Conservation (phyloP, 1,140 invertebrate species). For the Zaprionus tsacasi region DNA sequence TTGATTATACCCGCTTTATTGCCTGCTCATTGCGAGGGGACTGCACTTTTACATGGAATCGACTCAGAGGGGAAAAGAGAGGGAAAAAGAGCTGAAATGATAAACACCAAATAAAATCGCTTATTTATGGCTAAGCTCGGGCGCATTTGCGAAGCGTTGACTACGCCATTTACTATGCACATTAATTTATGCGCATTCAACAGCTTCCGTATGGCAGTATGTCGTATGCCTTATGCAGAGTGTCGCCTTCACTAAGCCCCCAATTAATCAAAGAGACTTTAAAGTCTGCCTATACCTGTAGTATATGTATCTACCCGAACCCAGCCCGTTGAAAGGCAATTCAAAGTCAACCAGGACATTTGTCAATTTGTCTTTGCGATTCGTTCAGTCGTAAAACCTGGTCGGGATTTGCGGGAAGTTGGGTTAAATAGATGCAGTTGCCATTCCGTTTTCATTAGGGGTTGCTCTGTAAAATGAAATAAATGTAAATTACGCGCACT, state of each 20-base stretch:
- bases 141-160: constrained; percentile 59
- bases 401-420: constrained; percentile 22
- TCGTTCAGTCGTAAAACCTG: constrained; percentile 40
- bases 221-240: constrained; percentile 42
- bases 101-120: constrained; percentile 77
- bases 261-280: constrained; percentile 68
- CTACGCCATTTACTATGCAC: constrained; percentile 69
- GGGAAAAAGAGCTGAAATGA: constrained; percentile 55
- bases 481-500: constrained; percentile 66
- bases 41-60: constrained; percentile 59
- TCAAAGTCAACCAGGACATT: constrained; percentile 49
- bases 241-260: constrained; percentile 34
- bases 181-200: constrained; percentile 69
- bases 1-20: constrained; percentile 47
- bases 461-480: constrained; percentile 38
- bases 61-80: constrained; percentile 24
- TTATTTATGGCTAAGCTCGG: constrained; percentile 61
- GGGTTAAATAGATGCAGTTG: constrained; percentile 40
- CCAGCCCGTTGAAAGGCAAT: constrained; percentile 14
- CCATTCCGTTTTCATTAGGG: constrained; percentile 27
- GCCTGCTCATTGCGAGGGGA: constrained; percentile 60
- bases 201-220: constrained; percentile 70
- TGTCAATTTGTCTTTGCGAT: constrained; percentile 66
- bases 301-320: not conserved
- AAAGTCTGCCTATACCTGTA: constrained; percentile 29